These are phyloP conservation scores for Listronotus oregonensis DNA, from an alignment of 1,140 invertebrate genomes.

Conservation along the genomic window DNA sequence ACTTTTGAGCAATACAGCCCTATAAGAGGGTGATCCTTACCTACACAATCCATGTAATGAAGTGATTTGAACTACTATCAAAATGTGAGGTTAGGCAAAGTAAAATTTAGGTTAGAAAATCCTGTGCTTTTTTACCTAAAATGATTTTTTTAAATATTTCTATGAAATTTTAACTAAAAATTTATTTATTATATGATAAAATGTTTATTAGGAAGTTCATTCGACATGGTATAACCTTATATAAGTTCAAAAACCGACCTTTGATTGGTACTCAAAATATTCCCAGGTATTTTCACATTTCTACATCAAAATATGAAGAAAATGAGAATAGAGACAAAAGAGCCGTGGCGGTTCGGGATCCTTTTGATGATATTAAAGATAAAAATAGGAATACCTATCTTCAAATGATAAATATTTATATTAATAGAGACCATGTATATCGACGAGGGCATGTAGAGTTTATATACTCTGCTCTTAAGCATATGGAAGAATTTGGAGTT, in stretches of 20 bases:
- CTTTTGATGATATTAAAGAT: slow-evolving; percentile 62
- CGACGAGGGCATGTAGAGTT: slow-evolving; percentile 89
- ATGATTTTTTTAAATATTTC: background rate
- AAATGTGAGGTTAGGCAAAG: slow-evolving; percentile 1
- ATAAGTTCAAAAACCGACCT: slow-evolving; percentile 15
- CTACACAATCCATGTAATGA: no score
- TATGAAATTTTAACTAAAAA: background rate
- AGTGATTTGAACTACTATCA: slow-evolving; percentile 3
- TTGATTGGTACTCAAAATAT: slow-evolving; percentile 5
- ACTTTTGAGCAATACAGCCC: no score
- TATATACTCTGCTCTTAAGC: slow-evolving; percentile 83
- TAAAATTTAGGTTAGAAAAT: background rate
- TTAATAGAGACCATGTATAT: slow-evolving; percentile 62
- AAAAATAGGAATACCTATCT: slow-evolving; percentile 78
- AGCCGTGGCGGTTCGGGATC: slow-evolving; percentile 19
- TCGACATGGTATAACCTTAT: slow-evolving; percentile 10
- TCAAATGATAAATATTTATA: slow-evolving; percentile 74
- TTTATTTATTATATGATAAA: background rate
- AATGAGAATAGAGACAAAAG: slow-evolving; percentile 21
- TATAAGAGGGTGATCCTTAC: no score
- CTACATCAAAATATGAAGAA: slow-evolving; percentile 10
- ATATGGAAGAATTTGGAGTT: slow-evolving; percentile 90
- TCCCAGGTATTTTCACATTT: slow-evolving; percentile 19
- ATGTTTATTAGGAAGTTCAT: slow-evolving; percentile 32
- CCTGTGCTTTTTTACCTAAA: background rate